phyloP scores from a whole-genome alignment of 2,888 invertebrate species.

The Idaea straminata region DNA sequence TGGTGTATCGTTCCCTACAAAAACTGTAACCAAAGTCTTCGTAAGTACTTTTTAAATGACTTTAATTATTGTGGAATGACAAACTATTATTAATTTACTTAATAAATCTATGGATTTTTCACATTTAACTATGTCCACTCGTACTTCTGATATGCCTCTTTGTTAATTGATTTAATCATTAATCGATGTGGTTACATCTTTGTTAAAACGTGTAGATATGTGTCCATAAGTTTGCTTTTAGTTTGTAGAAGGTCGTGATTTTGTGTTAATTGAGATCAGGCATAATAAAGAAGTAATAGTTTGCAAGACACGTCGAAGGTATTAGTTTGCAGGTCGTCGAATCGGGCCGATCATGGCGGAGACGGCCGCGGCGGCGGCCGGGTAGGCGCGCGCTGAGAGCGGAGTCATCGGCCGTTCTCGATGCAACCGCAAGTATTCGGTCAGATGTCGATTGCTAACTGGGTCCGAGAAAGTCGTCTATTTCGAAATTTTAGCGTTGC shows the following conservation, averaged over 20 bases:
- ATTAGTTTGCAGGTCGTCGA: not conserved
- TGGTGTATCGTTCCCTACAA: not conserved
- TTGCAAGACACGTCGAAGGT: not conserved
- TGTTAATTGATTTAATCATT: not conserved
- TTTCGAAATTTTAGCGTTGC: conserved; percentile 75
- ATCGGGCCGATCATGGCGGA: not conserved
- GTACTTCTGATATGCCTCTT: not conserved
- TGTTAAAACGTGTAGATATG: not conserved
- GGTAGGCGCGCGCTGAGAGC: conserved; percentile 28
- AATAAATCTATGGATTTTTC: not conserved
- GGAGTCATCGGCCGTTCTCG: conserved; percentile 44
- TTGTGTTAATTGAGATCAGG: not conserved
- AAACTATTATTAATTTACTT: no score
- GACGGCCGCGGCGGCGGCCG: conserved; percentile 15
- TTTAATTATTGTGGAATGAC: no score
- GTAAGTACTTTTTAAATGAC: no score
- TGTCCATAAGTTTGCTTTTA: not conserved
- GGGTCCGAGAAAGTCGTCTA: conserved; percentile 73
- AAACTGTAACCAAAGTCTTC: no score
- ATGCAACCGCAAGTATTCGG: conserved; percentile 49
- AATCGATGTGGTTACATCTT: not conserved
- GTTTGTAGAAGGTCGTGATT: not conserved
- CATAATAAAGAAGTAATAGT: not conserved
- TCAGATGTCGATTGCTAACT: conserved; percentile 62
- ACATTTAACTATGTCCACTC: not conserved